phyloP scores from a whole-genome alignment of 1,140 invertebrate species.

The Drosophila triauraria region DNA sequence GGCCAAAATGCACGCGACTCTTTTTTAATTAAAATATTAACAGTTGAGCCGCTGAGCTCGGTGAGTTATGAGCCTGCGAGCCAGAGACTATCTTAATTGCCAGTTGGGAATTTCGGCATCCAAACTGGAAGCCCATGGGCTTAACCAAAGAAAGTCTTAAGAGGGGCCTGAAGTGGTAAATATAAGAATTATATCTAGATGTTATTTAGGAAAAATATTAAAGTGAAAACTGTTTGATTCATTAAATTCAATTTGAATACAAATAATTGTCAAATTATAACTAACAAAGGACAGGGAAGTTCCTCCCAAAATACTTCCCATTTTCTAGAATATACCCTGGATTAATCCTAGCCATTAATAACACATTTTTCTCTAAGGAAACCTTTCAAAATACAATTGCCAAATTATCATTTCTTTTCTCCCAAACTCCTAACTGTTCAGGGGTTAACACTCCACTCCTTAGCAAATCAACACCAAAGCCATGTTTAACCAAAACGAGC shows the following conservation, averaged over 20 bases:
- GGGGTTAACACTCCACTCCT: slow-evolving; percentile 14
- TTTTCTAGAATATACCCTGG: too few species aligned
- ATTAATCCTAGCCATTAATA: background rate
- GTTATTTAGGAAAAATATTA: too few species aligned
- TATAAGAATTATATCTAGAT: too few species aligned
- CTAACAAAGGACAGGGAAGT: too few species aligned
- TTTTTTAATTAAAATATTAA: slow-evolving; percentile 78
- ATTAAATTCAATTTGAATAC: too few species aligned
- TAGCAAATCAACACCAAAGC: slow-evolving; percentile 29
- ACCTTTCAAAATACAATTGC: too few species aligned
- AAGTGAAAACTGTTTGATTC: too few species aligned
- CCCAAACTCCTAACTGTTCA: background rate
- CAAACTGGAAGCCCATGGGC: background rate
- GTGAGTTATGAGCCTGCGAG: slow-evolving; percentile 14
- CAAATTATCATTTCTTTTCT: background rate
- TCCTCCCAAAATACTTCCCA: too few species aligned
- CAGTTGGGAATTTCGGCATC: slow-evolving; percentile 1
- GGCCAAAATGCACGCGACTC: slow-evolving; percentile 50
- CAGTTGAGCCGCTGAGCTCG: background rate
- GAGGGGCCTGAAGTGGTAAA: too few species aligned
- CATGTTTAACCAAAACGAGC: slow-evolving; percentile 12
- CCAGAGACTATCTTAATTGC: slow-evolving; percentile 46
- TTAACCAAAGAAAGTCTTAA: slow-evolving; percentile 1
- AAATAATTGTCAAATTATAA: too few species aligned
- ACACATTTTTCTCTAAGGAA: background rate